phyloP scores from a whole-genome alignment of 2,888 invertebrate species.

The Heliconius erato region DNA sequence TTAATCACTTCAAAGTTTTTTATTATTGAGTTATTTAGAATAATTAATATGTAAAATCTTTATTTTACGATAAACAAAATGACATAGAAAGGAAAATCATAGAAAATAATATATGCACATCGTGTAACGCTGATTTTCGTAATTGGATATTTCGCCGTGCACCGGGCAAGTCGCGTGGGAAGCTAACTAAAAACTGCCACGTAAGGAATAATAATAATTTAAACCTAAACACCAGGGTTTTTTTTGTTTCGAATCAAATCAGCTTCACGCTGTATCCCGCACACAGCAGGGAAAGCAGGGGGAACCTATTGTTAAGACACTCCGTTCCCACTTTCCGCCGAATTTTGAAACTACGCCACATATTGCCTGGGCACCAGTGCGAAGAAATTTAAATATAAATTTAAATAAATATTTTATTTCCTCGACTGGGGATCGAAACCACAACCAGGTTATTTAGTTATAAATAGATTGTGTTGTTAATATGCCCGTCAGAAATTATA shows the following conservation, averaged over 20 bases:
- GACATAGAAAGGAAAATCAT: conserved; percentile 51
- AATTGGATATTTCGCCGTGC: conserved; percentile 66
- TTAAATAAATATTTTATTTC: no score
- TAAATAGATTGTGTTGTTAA: no score
- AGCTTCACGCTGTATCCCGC: no score
- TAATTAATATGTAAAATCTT: conserved; percentile 38
- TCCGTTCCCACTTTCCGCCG: no score
- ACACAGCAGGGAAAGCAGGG: no score
- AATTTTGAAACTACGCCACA: no score
- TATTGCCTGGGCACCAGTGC: no score
- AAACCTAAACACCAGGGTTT: neutral
- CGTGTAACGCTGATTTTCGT: conserved; percentile 63
- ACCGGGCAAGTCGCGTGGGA: conserved; percentile 70
- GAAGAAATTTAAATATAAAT: no score
- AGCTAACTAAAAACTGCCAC: conserved; percentile 60
- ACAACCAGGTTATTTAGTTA: no score
- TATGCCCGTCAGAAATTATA: no score
- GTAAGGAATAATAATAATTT: conserved; percentile 58
- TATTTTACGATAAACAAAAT: conserved; percentile 39
- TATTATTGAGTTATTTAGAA: neutral
- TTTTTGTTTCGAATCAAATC: neutral
- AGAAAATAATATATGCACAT: conserved; percentile 57
- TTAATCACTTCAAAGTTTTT: neutral
- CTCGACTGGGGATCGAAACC: no score
- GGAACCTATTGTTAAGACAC: no score